Conservation (phyloP, 1,140 invertebrate genomes). For the Ectropis grisescens region DNA sequence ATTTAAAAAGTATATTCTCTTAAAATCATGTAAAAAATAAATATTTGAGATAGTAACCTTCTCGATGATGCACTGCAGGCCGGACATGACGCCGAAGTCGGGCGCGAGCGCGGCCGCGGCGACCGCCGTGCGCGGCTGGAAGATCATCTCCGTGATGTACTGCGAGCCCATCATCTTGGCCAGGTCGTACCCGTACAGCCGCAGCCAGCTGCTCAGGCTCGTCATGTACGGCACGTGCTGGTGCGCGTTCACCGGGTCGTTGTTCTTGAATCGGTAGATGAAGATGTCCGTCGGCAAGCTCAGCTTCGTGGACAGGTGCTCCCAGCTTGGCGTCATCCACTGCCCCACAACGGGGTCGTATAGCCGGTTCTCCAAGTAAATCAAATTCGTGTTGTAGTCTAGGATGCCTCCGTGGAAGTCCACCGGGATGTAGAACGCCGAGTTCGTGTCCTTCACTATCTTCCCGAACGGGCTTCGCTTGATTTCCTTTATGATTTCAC, state of each 20-base stretch:
- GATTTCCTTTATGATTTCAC: conserved; percentile 92
- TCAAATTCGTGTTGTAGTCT: conserved; percentile 85
- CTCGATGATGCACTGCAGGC: conserved; percentile 88
- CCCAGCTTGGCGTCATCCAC: conserved; percentile 95
- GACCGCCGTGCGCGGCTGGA: conserved; percentile 80
- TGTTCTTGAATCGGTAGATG: conserved; percentile 92
- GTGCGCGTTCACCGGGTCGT: conserved; percentile 90
- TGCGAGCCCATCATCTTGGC: conserved; percentile 86
- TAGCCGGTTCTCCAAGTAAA: conserved; percentile 86
- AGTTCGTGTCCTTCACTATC: conserved; percentile 90
- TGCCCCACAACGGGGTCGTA: conserved; percentile 95
- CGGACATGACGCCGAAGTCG: conserved; percentile 90
- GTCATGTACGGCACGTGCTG: conserved; percentile 86
- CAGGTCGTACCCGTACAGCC: conserved; percentile 90
- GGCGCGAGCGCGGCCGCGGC: conserved; percentile 84
- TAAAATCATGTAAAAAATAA: too few relatives aligned
- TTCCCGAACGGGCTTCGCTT: conserved; percentile 92
- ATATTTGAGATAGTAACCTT: conserved; percentile 70
- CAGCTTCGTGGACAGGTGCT: conserved; percentile 83
- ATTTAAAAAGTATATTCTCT: too few relatives aligned
- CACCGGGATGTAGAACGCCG: conserved; percentile 90
- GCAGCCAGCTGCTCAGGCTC: conserved; percentile 86
- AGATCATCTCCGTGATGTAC: conserved; percentile 82
- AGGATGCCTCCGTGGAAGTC: conserved; percentile 94
- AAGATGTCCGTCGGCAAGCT: conserved; percentile 90